Base-by-base conservation (phyloP, 2,888 invertebrate genomes). In the Meteorus colon region DNA sequence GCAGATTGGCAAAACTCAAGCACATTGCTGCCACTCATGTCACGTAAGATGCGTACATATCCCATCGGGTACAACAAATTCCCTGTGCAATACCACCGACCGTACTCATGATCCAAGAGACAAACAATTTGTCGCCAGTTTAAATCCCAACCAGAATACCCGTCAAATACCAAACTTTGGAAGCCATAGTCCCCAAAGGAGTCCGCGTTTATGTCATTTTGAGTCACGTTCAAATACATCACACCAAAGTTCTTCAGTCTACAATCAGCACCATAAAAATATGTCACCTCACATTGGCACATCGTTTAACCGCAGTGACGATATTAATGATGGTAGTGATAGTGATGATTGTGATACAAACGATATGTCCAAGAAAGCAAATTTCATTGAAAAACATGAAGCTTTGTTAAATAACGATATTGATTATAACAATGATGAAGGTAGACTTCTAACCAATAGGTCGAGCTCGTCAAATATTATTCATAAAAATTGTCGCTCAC, bases 101-200 rank as follows among this genome's bases (percentile, higher is more conserved):
- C 85, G 89, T 3, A 86, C 87, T 41, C 62, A 84, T 4, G 88
- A 89, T 70, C 83, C 87, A 0, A 80, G 88, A 60, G 76, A 88
- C 59, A 79, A 84, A 8, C 85, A 81, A 51, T 87, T 88, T 41
- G 87, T 88, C 0, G 85, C 87, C 2, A 88, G 88, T 51, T 74
- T 89, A 37, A 89, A 89, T 79, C 89, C 89, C 60, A 89, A 87
- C 80, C 88, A 88, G 72, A 89, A 86, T 71, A 89, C 88, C 0
- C 79, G 88, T 67, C 89, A 87, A 73, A 88, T 89, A 87, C 89
- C 89, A 2, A 89, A 86, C 66, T 89, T 89, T 27, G 88, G 89
- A 0, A 86, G 86, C 62, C 86, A 84, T 77, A 89, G 89, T 80
- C 89, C 89, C 0, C 87, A 86, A 67, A 81, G 85, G 41, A 89